phyloP scores from a whole-genome alignment of 2,888 invertebrate genomes.

The Drosophila mimetica region DNA sequence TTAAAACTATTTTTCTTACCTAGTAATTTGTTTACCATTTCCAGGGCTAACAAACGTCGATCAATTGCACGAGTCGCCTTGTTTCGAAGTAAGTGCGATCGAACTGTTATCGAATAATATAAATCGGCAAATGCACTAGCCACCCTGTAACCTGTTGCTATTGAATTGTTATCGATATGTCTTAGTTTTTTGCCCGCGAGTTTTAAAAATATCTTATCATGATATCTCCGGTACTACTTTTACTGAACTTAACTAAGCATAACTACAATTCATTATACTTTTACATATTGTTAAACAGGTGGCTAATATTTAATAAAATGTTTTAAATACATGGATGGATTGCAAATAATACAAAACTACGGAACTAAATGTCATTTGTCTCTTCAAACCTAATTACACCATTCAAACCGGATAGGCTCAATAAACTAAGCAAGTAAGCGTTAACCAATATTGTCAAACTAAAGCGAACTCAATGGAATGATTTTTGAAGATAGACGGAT shows the following conservation, averaged over 20 bases:
- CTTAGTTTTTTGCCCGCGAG: background rate
- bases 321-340: slow-evolving; percentile 9
- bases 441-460: slow-evolving; percentile 5
- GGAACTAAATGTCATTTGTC: background rate
- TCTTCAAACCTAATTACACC: background rate
- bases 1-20: background rate
- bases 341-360: slow-evolving; percentile 15
- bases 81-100: background rate
- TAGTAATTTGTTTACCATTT: slow-evolving; percentile 1
- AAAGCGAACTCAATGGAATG: slow-evolving; percentile 50
- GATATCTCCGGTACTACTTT: no score
- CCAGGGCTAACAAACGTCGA: background rate
- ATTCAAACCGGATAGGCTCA: background rate
- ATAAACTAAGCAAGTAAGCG: slow-evolving; percentile 8
- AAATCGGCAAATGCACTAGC: no score
- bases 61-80: background rate
- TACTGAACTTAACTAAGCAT: no score
- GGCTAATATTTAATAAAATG: slow-evolving; percentile 3
- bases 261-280: background rate
- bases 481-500: slow-evolving; percentile 3
- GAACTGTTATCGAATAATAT: no score
- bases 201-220: background rate
- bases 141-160: background rate
- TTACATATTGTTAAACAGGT: slow-evolving; percentile 2
- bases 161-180: background rate